Conservation (phyloP, 2,888 invertebrate species). For the Oscheius sp. region DNA sequence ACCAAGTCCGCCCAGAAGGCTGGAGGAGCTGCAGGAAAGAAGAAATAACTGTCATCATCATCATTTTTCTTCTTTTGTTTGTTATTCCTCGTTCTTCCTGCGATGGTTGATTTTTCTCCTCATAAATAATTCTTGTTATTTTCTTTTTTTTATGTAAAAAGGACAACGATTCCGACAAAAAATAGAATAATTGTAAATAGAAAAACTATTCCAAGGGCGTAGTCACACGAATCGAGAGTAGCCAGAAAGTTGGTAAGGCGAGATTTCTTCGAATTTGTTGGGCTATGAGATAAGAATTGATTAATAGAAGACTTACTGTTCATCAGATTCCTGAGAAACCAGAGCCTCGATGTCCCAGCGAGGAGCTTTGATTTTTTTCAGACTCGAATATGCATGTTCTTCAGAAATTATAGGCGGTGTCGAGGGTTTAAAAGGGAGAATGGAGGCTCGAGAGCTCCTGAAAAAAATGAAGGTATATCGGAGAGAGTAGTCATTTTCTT, state of each 20-base stretch:
- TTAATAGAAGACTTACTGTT: not conserved
- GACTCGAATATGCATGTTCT: constrained; percentile 8
- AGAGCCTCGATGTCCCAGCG: constrained; percentile 21
- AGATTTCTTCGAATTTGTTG: not conserved
- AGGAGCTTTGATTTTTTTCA: not conserved
- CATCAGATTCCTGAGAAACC: not conserved
- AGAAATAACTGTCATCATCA: constrained; percentile 48
- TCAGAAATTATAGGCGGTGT: not conserved
- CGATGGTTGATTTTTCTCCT: constrained; percentile 15
- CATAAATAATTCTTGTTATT: no score
- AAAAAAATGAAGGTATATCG: no score
- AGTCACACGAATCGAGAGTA: constrained; percentile 14
- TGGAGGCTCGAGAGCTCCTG: constrained; percentile 5
- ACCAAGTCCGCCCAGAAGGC: constrained; percentile 92
- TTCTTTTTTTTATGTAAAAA: constrained; percentile 7
- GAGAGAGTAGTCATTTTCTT: not conserved
- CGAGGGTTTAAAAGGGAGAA: not conserved
- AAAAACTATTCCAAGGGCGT: not conserved
- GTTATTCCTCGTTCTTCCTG: not conserved
- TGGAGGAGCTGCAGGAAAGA: constrained; percentile 71
- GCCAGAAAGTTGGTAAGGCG: not conserved
- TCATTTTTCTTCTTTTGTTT: not conserved
- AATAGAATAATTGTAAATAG: constrained; percentile 9
- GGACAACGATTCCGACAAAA: constrained; percentile 17
- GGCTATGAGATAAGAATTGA: no score